phyloP scores from a whole-genome alignment of 2,113 vertebrate species.

The Apodemus sylvaticus region DNA sequence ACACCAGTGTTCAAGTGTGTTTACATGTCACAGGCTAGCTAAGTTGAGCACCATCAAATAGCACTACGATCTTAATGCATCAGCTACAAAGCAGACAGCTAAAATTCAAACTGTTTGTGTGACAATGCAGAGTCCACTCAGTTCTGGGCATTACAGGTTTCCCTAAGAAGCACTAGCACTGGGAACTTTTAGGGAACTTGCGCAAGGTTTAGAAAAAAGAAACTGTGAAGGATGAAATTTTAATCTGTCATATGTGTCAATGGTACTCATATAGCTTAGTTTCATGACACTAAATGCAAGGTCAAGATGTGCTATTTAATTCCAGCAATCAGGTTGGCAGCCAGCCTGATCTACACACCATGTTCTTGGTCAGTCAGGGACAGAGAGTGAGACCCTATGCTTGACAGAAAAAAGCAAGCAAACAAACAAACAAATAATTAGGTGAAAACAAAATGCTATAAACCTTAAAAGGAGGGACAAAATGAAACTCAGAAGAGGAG shows the following conservation, averaged over 20 bases:
- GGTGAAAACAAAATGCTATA: not conserved
- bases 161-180: not conserved
- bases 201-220: not conserved
- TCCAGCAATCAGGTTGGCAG: not conserved
- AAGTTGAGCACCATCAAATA: not conserved
- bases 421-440: not conserved
- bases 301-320: not conserved
- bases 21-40: not conserved
- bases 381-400: not conserved
- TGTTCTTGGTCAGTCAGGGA: not conserved
- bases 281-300: not conserved
- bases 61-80: not conserved
- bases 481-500: not conserved
- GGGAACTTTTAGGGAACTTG: not conserved
- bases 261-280: not conserved
- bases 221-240: constrained; percentile 27
- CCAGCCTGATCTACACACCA: not conserved
- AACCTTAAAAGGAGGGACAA: not conserved
- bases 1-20: not conserved
- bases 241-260: not conserved
- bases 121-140: not conserved
- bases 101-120: not conserved
- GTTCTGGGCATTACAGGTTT: not conserved
- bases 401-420: not conserved
- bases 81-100: not conserved